Conservation (phyloP, 2,113 vertebrate genomes). For the Rhadina sibilatrix region DNA sequence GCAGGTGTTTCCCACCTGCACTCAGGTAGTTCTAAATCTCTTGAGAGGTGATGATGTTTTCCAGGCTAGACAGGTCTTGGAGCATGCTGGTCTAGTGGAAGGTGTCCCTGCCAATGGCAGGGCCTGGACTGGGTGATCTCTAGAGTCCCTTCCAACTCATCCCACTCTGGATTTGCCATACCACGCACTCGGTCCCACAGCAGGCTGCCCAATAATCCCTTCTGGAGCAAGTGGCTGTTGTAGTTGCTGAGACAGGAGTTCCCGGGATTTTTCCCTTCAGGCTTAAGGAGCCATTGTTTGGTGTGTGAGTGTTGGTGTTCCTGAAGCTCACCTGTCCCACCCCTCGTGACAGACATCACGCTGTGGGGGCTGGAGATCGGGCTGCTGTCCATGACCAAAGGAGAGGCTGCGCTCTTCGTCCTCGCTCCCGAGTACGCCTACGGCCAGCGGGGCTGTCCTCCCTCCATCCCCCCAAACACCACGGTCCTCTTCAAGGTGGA, state of each 20-base stretch:
- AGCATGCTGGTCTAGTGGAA: not conserved
- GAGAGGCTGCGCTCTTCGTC: conserved; percentile 86
- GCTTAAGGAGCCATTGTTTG: not conserved
- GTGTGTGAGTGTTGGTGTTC: not conserved
- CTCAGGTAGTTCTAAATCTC: not conserved
- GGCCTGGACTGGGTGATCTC: not conserved
- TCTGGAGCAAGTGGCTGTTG: not conserved
- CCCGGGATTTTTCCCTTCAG: not conserved
- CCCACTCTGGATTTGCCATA: not conserved
- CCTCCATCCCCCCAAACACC: conserved; percentile 80
- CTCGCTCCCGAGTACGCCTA: conserved; percentile 84
- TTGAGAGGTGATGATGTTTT: not conserved
- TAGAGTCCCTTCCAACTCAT: not conserved
- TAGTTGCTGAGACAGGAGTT: not conserved
- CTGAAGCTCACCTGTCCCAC: not conserved
- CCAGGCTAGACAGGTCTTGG: not conserved
- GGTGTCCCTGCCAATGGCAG: not conserved
- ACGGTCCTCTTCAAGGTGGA: conserved; percentile 86
- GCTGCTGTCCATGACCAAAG: conserved; percentile 86
- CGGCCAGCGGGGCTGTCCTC: conserved; percentile 84
- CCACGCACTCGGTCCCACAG: not conserved
- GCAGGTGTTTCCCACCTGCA: not conserved
- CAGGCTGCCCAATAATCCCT: rapidly evolving
- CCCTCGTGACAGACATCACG: conserved; percentile 80
- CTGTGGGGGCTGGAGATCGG: conserved; percentile 86